Evolutionary conservation across 1,140 invertebrate genomes (phyloP).

Genomic region (Hylaeus anthracinus): DNA sequence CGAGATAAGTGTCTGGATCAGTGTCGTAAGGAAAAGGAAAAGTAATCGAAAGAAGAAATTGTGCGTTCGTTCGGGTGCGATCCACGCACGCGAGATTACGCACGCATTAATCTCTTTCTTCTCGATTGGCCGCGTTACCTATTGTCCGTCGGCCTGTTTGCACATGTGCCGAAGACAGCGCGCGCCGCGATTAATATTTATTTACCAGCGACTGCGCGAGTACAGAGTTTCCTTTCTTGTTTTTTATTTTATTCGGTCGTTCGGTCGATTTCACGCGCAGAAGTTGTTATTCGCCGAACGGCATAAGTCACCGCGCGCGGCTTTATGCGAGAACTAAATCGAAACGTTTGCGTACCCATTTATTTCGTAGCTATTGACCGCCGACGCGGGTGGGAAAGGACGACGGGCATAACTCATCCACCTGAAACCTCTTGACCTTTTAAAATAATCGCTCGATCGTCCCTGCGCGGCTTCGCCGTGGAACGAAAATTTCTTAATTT

Average conservation of each 20-base stretch:
- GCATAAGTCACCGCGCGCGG: slow-evolving; percentile 5
- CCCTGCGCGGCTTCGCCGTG: slow-evolving; percentile 8
- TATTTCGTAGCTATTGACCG: slow-evolving; percentile 49
- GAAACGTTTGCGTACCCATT: slow-evolving; percentile 49
- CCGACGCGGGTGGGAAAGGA: slow-evolving; percentile 52
- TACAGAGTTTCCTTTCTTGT: not conserved
- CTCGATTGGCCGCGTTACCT: not conserved
- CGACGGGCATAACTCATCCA: slow-evolving; percentile 45
- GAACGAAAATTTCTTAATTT: slow-evolving; percentile 55
- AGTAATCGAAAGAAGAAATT: too few species aligned
- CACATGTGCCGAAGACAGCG: not conserved
- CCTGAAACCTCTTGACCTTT: slow-evolving; percentile 47
- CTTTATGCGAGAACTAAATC: slow-evolving; percentile 25
- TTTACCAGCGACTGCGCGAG: not conserved
- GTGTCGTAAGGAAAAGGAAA: too few species aligned
- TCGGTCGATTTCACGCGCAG: slow-evolving; percentile 1
- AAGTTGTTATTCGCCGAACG: not conserved
- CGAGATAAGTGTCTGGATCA: too few species aligned
- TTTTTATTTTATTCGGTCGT: not conserved
- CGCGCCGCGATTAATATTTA: not conserved
- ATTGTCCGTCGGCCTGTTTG: not conserved
- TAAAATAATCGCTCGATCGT: slow-evolving; percentile 50
- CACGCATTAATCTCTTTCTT: not conserved
- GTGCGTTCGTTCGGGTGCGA: too few species aligned
- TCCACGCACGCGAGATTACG: too few species aligned